A percentile compares a stretch with the other conserved stretches of the same genome.
These are phyloP conservation scores for Poicephalus meyeri DNA, from an alignment of 2,113 vertebrate species.

Conservation along the genomic window DNA sequence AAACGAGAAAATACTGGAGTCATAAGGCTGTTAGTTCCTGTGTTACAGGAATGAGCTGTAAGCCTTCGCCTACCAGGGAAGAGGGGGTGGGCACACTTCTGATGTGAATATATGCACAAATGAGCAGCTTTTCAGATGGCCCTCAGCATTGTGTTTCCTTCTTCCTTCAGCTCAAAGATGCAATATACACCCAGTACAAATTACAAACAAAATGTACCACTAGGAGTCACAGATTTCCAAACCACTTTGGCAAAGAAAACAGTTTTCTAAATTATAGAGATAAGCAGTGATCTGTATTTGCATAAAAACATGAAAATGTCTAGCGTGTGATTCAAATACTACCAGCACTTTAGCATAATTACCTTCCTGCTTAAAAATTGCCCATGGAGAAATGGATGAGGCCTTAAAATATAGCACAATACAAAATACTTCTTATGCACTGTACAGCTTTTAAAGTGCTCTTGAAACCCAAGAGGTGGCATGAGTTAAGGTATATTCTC, in stretches of 20 bases:
- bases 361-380: conserved; percentile 24
- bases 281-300: conserved; percentile 40
- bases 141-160: background rate
- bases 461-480: conserved; percentile 1
- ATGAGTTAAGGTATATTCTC: conserved; percentile 21
- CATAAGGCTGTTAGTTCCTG: background rate
- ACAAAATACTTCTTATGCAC: background rate
- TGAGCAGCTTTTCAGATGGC: background rate
- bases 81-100: background rate
- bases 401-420: conserved; percentile 28
- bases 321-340: conserved; percentile 46
- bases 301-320: conserved; percentile 53
- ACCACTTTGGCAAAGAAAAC: conserved; percentile 29
- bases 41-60: background rate
- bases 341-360: conserved; percentile 35
- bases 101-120: background rate
- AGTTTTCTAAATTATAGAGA: conserved; percentile 41
- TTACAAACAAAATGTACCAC: background rate
- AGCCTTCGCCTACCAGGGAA: background rate
- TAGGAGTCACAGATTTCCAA: conserved; percentile 26
- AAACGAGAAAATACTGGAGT: background rate
- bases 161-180: background rate
- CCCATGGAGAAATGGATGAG: conserved; percentile 39
- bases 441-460: conserved; percentile 25
- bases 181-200: background rate